Evolutionary conservation across 2,113 vertebrate genomes (phyloP).

Genomic region (Cygnus buccinator): DNA sequence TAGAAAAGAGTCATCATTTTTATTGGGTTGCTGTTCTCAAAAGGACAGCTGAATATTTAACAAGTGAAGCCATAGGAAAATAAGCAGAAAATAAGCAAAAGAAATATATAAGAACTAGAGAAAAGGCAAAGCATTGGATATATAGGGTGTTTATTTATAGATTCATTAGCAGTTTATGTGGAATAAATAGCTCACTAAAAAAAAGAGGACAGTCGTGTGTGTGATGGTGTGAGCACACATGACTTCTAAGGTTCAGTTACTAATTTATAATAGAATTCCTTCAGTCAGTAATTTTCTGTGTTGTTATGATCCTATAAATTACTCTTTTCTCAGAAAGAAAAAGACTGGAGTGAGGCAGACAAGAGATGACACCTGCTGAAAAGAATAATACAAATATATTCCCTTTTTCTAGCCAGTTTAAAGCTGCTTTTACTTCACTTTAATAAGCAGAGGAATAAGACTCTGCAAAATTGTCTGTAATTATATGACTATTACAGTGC

Average conservation of each 20-base stretch:
- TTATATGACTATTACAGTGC: neutral
- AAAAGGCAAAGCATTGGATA: neutral
- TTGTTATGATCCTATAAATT: conserved; percentile 12
- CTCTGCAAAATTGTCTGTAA: neutral
- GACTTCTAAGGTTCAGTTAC: neutral
- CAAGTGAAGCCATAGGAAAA: accelerated
- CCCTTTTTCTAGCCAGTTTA: neutral
- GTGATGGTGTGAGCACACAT: neutral
- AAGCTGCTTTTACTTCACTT: neutral
- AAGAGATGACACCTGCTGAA: neutral
- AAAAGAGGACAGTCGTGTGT: neutral
- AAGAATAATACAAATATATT: conserved; percentile 33
- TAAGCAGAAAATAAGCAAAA: neutral
- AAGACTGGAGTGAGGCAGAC: neutral
- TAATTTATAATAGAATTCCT: neutral
- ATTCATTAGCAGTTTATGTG: neutral
- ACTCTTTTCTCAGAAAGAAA: neutral
- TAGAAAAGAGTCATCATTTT: neutral
- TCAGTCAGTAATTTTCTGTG: neutral
- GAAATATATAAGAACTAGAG: accelerated
- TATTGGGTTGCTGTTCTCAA: neutral
- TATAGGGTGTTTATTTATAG: neutral
- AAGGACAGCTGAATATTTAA: neutral
- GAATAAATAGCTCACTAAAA: neutral
- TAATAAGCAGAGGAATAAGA: neutral